Evolutionary conservation across 2,113 vertebrate species (phyloP).

Genomic region (Rynchops niger): DNA sequence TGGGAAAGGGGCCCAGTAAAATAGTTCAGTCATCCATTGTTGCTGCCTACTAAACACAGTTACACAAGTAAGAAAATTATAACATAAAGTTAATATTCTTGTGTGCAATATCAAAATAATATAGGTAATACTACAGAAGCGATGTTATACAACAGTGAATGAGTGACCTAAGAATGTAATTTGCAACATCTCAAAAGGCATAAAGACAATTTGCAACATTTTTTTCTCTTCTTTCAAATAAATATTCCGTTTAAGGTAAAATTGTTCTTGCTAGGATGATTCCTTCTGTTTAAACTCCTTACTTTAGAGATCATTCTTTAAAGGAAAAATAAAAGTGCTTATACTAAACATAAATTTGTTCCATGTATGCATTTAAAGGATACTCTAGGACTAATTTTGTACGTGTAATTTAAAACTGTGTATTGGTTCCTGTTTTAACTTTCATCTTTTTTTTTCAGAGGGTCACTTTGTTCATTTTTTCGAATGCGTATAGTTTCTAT

Average conservation of each 20-base stretch:
- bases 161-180: background rate
- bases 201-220: background rate
- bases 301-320: background rate
- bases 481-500: background rate
- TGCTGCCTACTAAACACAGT: background rate
- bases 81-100: background rate
- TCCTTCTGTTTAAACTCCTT: background rate
- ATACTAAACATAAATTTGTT: background rate
- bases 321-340: background rate
- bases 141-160: background rate
- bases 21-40: background rate
- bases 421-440: background rate
- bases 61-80: background rate
- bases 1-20: background rate
- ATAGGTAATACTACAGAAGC: background rate
- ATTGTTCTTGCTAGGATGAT: background rate
- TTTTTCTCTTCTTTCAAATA: background rate
- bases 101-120: background rate
- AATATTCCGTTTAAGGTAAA: background rate
- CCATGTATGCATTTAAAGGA: background rate
- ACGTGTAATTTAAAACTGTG: background rate
- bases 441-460: rapidly evolving
- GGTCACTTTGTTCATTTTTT: background rate
- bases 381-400: background rate
- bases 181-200: background rate